Conservation (phyloP, 2,113 vertebrate genomes). For the Australoheros scitulus region DNA sequence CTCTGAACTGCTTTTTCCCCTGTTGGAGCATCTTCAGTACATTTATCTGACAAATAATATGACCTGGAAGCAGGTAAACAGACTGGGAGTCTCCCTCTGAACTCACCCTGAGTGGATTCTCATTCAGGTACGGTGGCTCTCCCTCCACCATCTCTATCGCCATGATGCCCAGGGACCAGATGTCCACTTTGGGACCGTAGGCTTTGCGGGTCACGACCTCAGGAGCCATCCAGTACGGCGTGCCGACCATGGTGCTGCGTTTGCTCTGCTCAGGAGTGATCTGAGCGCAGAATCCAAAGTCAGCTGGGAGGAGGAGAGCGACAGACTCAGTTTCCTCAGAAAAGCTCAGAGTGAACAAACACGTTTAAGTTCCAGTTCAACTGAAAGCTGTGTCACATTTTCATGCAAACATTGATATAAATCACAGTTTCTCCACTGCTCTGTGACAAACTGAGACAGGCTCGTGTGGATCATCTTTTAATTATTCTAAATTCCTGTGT, state of each 20-base stretch:
- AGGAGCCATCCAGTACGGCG: conserved; percentile 98
- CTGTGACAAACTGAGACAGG: too few species aligned
- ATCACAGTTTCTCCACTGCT: background rate
- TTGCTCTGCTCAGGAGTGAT: conserved; percentile 99
- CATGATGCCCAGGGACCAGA: conserved; percentile 98
- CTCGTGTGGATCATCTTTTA: too few species aligned
- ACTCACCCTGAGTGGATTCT: conserved; percentile 93
- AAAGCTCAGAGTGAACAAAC: background rate
- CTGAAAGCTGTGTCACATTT: background rate
- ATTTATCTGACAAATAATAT: too few species aligned
- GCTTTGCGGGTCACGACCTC: conserved; percentile 96
- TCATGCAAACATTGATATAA: background rate
- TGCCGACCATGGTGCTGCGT: conserved; percentile 98
- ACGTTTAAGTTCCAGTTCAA: background rate
- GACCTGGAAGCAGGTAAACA: too few species aligned
- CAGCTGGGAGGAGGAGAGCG: conserved; percentile 79
- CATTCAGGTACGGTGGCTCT: conserved; percentile 96
- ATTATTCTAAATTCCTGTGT: too few species aligned
- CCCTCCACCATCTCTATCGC: conserved; percentile 98
- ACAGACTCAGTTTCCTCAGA: background rate
- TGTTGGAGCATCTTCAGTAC: too few species aligned
- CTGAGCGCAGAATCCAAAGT: conserved; percentile 98
- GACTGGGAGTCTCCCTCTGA: background rate
- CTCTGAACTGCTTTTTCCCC: accelerated
- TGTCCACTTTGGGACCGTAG: conserved; percentile 96